phyloP scores from a whole-genome alignment of 2,113 vertebrate species.

The Erinaceus europaeus region DNA sequence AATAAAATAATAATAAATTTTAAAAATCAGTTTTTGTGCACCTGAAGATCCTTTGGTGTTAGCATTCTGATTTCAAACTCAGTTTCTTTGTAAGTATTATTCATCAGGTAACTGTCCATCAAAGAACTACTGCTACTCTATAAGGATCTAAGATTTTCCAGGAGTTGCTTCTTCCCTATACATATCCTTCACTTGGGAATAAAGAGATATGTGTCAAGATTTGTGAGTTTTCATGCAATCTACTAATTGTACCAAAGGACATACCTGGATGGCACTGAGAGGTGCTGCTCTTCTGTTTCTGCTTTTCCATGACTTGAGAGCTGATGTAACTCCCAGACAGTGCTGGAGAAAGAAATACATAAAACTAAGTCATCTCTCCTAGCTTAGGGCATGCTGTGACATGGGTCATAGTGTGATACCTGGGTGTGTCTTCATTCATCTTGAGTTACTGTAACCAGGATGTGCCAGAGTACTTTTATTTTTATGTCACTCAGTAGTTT shows the following conservation, averaged over 20 bases:
- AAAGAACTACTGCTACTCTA: not conserved
- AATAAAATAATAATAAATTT: no score
- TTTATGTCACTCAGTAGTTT: not conserved
- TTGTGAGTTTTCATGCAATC: not conserved
- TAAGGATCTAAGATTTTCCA: not conserved
- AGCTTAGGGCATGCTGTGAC: no score
- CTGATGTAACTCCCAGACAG: not conserved
- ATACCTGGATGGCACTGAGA: not conserved
- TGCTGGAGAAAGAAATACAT: not conserved
- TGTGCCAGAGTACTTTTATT: not conserved
- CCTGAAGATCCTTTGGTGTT: not conserved
- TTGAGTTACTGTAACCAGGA: not conserved
- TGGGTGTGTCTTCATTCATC: not conserved
- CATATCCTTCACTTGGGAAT: not conserved
- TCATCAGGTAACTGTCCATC: not conserved
- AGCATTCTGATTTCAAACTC: not conserved
- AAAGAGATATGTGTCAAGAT: not conserved
- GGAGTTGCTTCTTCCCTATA: not conserved
- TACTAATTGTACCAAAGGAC: fast-evolving
- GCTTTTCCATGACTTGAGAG: not conserved
- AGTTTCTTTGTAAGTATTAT: not conserved
- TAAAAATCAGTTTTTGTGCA: no score
- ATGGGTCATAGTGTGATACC: no score
- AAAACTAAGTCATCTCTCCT: no score
- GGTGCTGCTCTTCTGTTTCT: not conserved